Conservation (phyloP, 92 coral and sea anemone species). For the Zoanthus gigantus region DNA sequence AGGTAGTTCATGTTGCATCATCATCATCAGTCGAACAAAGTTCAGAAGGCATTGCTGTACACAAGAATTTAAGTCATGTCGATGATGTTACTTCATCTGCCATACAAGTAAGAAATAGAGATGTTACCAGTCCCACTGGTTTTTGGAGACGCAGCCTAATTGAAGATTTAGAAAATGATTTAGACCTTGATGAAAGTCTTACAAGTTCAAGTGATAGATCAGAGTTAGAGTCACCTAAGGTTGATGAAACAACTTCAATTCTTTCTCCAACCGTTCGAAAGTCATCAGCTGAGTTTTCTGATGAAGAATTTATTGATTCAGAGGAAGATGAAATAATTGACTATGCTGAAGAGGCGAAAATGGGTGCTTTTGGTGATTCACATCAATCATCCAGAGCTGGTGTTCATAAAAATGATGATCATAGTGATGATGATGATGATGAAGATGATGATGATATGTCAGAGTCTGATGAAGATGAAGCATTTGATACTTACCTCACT, state of each 20-base stretch:
- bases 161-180: slow-evolving; percentile 84
- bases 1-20: slow-evolving; percentile 4
- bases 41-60: slow-evolving; percentile 27
- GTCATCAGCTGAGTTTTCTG: slow-evolving; percentile 53
- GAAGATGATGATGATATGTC: slow-evolving; percentile 46
- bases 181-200: slow-evolving; percentile 74
- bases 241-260: slow-evolving; percentile 32
- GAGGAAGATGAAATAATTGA: slow-evolving; percentile 87
- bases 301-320: slow-evolving; percentile 80
- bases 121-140: slow-evolving; percentile 30
- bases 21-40: not conserved
- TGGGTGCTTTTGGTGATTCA: slow-evolving; percentile 86
- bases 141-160: slow-evolving; percentile 90
- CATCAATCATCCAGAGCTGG: not conserved
- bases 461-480: slow-evolving; percentile 59
- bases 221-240: slow-evolving; percentile 44
- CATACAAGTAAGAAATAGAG: slow-evolving; percentile 43
- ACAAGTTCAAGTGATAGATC: slow-evolving; percentile 68
- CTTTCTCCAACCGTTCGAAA: slow-evolving; percentile 23
- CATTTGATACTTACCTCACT: slow-evolving; percentile 54
- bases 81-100: slow-evolving; percentile 25
- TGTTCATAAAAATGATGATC: slow-evolving; percentile 27
- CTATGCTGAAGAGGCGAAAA: slow-evolving; percentile 82
- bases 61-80: slow-evolving; percentile 4
- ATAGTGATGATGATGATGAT: slow-evolving; percentile 56